phyloP scores from a whole-genome alignment of 2,888 invertebrate species.

The Hermaeophaga mercurialis region DNA sequence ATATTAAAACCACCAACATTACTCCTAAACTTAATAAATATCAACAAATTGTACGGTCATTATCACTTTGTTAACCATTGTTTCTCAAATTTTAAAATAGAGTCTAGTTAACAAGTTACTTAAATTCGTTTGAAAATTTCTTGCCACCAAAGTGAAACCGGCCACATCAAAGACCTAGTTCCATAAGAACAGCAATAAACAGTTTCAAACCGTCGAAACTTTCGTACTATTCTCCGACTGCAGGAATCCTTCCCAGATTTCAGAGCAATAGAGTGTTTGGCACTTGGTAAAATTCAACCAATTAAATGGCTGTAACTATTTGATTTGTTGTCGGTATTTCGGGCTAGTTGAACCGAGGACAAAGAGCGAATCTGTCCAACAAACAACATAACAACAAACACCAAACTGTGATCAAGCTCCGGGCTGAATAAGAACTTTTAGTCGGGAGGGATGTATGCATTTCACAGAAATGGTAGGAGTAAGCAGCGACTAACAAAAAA shows the following conservation, averaged over 20 bases:
- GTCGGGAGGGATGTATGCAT: slow-evolving; percentile 2
- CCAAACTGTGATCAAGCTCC: slow-evolving; percentile 51
- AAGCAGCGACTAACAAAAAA: too few species aligned
- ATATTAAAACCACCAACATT: too few species aligned
- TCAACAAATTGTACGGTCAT: too few species aligned
- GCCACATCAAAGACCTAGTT: slow-evolving; percentile 8
- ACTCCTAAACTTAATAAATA: too few species aligned
- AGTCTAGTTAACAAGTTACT: too few species aligned
- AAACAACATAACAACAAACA: slow-evolving; percentile 54
- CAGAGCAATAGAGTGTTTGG: slow-evolving; percentile 24
- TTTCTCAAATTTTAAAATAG: too few species aligned
- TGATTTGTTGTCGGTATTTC: slow-evolving; percentile 33
- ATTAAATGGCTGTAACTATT: slow-evolving; percentile 35
- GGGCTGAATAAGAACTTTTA: slow-evolving; percentile 13
- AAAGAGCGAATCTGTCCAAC: slow-evolving; percentile 39
- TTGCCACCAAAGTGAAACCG: too few species aligned
- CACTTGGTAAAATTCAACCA: slow-evolving; percentile 31
- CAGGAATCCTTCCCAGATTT: slow-evolving; percentile 18
- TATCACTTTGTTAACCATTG: too few species aligned
- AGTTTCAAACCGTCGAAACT: slow-evolving; percentile 12
- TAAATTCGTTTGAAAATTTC: too few species aligned
- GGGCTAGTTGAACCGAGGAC: slow-evolving; percentile 30
- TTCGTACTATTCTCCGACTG: slow-evolving; percentile 4
- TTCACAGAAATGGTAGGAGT: too few species aligned
- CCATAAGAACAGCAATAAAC: slow-evolving; percentile 15